phyloP scores from a whole-genome alignment of 2,113 vertebrate species.

The Telmatochromis bifrenatus region DNA sequence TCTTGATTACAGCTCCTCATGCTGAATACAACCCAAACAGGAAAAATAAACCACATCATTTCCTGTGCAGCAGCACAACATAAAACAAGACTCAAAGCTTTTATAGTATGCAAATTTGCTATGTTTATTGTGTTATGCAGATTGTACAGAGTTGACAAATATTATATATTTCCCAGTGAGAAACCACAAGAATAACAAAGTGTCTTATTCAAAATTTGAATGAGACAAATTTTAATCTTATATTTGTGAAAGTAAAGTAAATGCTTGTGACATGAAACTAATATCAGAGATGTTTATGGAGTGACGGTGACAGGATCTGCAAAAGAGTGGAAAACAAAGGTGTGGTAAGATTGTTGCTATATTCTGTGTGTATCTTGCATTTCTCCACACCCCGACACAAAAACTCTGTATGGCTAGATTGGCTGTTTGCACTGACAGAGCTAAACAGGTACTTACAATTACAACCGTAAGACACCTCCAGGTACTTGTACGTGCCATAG shows the following conservation, averaged over 20 bases:
- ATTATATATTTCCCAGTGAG: background rate
- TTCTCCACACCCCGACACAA: background rate
- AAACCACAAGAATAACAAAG: background rate
- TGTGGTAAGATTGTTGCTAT: background rate
- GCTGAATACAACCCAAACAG: background rate
- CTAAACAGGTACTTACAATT: conserved; percentile 4
- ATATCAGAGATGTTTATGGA: fast-evolving
- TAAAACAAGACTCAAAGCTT: background rate
- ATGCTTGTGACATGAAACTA: background rate
- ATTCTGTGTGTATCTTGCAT: background rate
- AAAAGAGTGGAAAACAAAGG: background rate
- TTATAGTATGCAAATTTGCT: background rate
- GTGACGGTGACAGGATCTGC: background rate
- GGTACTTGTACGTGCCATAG: conserved; percentile 4
- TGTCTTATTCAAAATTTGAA: background rate
- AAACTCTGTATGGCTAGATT: background rate
- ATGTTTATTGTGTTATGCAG: background rate
- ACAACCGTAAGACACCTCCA: conserved; percentile 38
- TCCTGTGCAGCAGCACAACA: background rate
- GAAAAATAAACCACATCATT: background rate
- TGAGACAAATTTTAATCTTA: background rate
- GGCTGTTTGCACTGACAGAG: no score
- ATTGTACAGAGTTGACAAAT: background rate
- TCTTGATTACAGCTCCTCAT: background rate
- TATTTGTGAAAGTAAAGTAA: background rate